A percentile compares a stretch with the other conserved stretches of the same genome.
These are phyloP conservation scores for Nyctalus aviator DNA, from an alignment of 2,797 vertebrate species.

Conservation along the genomic window DNA sequence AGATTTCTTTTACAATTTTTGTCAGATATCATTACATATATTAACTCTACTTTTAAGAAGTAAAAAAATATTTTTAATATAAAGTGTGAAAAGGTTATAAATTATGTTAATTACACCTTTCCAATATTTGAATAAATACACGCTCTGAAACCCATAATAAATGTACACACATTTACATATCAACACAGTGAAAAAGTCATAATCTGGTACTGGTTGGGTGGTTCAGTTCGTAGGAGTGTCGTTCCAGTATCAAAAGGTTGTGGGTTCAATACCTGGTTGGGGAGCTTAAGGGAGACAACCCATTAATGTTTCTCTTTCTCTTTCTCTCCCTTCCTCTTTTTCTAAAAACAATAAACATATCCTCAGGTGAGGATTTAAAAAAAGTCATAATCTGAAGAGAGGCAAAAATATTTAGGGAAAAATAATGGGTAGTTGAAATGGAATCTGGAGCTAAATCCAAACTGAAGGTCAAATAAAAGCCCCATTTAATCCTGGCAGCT, in stretches of 20 bases:
- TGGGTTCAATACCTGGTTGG: not conserved
- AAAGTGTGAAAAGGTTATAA: conserved; percentile 11
- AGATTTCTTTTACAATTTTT: conserved; percentile 13
- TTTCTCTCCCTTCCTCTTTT: not conserved
- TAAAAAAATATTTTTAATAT: conserved; percentile 42
- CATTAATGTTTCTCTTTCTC: not conserved
- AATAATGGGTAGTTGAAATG: not conserved
- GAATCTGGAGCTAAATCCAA: not conserved
- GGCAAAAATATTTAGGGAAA: not conserved
- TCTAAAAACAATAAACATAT: not conserved
- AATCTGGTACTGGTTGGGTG: not conserved
- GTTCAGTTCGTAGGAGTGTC: not conserved
- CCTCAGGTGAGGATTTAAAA: not conserved
- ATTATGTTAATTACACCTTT: not conserved
- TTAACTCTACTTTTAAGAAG: not conserved
- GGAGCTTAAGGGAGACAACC: not conserved
- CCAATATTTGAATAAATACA: conserved; percentile 5
- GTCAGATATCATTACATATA: not conserved
- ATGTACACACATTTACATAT: not conserved
- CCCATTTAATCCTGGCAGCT: not conserved
- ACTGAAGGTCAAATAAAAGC: conserved; percentile 27
- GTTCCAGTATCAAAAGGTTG: not conserved
- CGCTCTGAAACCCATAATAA: not conserved
- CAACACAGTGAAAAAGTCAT: not conserved
- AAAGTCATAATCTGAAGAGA: not conserved